A percentile compares a stretch with the other conserved stretches of the same genome.
These are phyloP conservation scores for Ptychochromis oligacanthus DNA, from an alignment of 2,113 vertebrate genomes.

Conservation along the genomic window DNA sequence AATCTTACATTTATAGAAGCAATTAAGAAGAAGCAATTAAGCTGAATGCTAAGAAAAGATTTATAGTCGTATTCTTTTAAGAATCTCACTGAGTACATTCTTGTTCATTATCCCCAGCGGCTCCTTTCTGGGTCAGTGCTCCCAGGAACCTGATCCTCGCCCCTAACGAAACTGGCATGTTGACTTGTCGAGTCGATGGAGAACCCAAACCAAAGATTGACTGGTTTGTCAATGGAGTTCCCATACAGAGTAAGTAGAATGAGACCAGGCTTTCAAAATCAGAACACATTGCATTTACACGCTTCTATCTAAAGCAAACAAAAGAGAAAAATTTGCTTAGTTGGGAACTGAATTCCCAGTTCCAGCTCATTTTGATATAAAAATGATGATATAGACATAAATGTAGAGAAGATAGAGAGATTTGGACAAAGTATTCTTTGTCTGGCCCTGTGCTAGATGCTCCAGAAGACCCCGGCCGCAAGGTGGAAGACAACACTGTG, in stretches of 20 bases:
- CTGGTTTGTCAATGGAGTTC: slow-evolving; percentile 91
- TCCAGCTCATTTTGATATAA: not conserved
- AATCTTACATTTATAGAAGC: not conserved
- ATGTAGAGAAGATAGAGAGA: too few species aligned
- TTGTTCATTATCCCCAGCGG: slow-evolving; percentile 77
- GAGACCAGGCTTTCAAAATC: not conserved
- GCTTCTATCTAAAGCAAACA: not conserved
- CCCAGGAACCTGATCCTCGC: slow-evolving; percentile 94
- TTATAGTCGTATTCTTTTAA: fast-evolving
- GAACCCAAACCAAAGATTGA: slow-evolving; percentile 89
- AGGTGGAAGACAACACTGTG: slow-evolving; percentile 89
- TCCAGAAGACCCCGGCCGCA: slow-evolving; percentile 86
- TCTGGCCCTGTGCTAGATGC: slow-evolving; percentile 80
- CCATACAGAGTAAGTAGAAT: slow-evolving; percentile 87
- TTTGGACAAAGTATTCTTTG: not conserved
- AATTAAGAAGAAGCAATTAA: not conserved
- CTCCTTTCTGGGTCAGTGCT: slow-evolving; percentile 93
- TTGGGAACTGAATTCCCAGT: not conserved
- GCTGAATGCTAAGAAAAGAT: not conserved
- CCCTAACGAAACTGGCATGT: slow-evolving; percentile 89
- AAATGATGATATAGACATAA: not conserved
- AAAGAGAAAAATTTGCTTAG: not conserved
- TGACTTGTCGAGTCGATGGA: slow-evolving; percentile 90
- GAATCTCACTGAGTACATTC: not conserved
- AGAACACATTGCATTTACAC: not conserved